These are phyloP conservation scores for Neotoma lepida DNA, from an alignment of 2,113 vertebrate genomes.

Conservation along the genomic window DNA sequence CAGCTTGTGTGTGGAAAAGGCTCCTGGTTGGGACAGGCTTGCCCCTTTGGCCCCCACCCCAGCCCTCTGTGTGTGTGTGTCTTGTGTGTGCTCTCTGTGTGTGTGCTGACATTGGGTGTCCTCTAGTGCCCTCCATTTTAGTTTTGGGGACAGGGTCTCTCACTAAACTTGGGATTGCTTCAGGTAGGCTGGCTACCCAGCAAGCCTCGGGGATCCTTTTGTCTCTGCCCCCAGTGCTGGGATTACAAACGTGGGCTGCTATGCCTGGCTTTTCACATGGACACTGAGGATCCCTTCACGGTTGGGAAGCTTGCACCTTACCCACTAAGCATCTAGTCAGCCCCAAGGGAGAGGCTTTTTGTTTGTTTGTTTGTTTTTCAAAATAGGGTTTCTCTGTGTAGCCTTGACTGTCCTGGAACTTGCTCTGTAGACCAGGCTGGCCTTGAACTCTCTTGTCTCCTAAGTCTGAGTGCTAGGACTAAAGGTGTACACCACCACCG, in stretches of 20 bases:
- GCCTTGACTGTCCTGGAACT: no score
- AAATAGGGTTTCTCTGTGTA: background rate
- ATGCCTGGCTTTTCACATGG: background rate
- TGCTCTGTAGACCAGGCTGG: background rate
- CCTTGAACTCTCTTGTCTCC: background rate
- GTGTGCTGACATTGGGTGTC: background rate
- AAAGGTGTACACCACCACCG: background rate
- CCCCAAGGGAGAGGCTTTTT: background rate
- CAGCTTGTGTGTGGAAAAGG: background rate
- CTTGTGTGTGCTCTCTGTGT: background rate
- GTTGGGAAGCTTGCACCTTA: background rate
- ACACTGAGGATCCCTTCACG: background rate
- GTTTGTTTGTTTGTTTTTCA: no score
- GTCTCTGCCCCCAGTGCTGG: background rate
- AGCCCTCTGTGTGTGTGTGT: background rate
- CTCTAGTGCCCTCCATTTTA: background rate
- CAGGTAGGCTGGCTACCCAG: no score
- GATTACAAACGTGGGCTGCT: background rate
- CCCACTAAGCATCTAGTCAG: background rate
- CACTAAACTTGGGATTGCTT: background rate
- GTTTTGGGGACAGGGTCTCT: background rate
- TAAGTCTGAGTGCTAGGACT: background rate
- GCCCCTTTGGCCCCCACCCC: background rate
- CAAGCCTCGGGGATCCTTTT: background rate
- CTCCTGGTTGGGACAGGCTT: background rate